Conservation (phyloP, 2,888 invertebrate species). For the Heliconius aoede region DNA sequence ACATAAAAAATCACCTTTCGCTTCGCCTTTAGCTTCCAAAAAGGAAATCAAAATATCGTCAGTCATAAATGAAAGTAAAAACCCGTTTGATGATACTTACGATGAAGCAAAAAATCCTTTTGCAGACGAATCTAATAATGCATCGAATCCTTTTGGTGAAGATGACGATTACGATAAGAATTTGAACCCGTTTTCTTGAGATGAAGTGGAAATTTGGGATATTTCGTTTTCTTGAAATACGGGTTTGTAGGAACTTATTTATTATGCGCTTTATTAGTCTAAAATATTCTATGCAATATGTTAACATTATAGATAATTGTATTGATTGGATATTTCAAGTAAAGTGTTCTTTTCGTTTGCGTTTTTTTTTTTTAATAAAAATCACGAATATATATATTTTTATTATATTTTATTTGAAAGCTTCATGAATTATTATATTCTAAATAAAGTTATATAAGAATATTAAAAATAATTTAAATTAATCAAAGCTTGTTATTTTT, state of each 20-base stretch:
- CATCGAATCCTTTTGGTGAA: constrained; percentile 82
- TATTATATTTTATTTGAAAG: no score
- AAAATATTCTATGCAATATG: constrained; percentile 18
- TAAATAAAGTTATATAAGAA: no score
- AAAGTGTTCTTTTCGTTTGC: background rate
- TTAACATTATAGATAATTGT: constrained; percentile 5
- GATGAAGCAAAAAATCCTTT: constrained; percentile 87
- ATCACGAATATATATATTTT: no score
- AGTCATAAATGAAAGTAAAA: constrained; percentile 59
- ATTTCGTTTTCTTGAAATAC: background rate
- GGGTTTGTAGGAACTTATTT: background rate
- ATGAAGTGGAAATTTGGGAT: background rate
- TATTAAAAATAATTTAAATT: no score
- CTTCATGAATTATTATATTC: no score
- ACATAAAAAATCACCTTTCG: constrained; percentile 54
- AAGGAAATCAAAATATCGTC: constrained; percentile 54
- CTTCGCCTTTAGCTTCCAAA: constrained; percentile 54
- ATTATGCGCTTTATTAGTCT: constrained; percentile 17
- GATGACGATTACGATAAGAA: constrained; percentile 88
- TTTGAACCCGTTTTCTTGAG: constrained; percentile 88
- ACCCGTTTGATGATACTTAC: constrained; percentile 79
- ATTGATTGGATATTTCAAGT: background rate
- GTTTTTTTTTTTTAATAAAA: background rate
- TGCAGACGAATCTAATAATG: constrained; percentile 75
- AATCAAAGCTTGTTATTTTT: no score